Percentiles rank a stretch among this genome's conserved stretches.
These are phyloP conservation scores for Apis dorsata DNA, from an alignment of 1,140 invertebrate genomes.

Conservation along the genomic window DNA sequence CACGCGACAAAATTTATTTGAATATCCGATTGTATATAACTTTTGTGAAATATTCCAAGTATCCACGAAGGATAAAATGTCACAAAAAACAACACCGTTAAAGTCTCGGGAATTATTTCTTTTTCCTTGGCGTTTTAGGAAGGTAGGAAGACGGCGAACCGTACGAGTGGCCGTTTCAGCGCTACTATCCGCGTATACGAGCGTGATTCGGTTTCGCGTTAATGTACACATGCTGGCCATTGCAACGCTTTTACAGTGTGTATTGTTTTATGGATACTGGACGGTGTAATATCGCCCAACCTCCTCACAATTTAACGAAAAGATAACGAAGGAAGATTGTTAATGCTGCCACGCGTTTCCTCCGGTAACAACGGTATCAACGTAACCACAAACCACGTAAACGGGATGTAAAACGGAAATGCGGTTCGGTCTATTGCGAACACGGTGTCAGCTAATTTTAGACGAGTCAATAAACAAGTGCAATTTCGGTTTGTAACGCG, in stretches of 20 bases:
- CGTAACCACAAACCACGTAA: conserved; percentile 16
- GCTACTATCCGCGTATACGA: background rate
- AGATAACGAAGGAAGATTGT: conserved; percentile 22
- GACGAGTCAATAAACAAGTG: background rate
- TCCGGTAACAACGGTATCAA: conserved; percentile 23
- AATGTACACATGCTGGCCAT: background rate
- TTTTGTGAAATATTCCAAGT: conserved; percentile 21
- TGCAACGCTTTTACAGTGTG: background rate
- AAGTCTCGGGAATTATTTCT: background rate
- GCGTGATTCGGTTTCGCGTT: background rate
- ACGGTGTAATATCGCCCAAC: background rate
- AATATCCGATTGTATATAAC: conserved; percentile 26
- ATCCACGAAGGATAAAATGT: background rate
- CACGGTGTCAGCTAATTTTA: background rate
- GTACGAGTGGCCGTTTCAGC: background rate
- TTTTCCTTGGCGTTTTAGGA: no score
- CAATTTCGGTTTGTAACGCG: background rate
- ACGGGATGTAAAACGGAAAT: conserved; percentile 20
- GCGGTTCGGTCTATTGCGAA: background rate
- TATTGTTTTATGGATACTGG: background rate
- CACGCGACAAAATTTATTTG: conserved; percentile 22
- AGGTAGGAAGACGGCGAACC: background rate
- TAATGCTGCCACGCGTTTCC: conserved; percentile 5
- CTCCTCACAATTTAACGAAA: background rate
- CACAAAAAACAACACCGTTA: conserved; percentile 1